A percentile compares a stretch with the other conserved stretches of the same genome.
Evolutionary conservation across 2,113 vertebrate species (phyloP).

Genomic region (Vanacampus margaritifer): DNA sequence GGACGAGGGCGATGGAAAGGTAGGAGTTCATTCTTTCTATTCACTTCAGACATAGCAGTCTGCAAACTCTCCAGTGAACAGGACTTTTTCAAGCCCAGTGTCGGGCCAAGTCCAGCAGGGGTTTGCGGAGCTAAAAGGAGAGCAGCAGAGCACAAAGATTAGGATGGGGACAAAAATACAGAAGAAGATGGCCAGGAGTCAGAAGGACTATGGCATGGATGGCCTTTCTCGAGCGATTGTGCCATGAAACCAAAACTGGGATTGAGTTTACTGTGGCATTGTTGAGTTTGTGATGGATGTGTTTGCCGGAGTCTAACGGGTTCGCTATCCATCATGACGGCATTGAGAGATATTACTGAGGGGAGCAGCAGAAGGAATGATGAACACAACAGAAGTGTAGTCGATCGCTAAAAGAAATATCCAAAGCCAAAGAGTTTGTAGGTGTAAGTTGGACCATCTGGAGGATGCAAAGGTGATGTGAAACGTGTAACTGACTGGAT

Average conservation of each 20-base stretch:
- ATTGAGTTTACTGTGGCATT: slow-evolving; percentile 52
- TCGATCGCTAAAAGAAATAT: slow-evolving; percentile 20
- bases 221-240: slow-evolving; percentile 23
- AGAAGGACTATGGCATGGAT: slow-evolving; percentile 8
- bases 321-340: slow-evolving; percentile 57
- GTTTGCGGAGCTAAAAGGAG: slow-evolving; percentile 20
- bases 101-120: slow-evolving; percentile 83
- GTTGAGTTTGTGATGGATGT: slow-evolving; percentile 62
- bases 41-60: slow-evolving; percentile 91
- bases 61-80: slow-evolving; percentile 96
- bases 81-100: slow-evolving; percentile 94
- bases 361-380: slow-evolving; percentile 35
- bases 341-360: slow-evolving; percentile 47
- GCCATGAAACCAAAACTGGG: slow-evolving; percentile 15
- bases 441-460: slow-evolving; percentile 12
- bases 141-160: neutral
- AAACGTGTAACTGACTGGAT: neutral
- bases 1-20: slow-evolving; percentile 91
- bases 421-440: slow-evolving; percentile 19
- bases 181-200: slow-evolving; percentile 2
- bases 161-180: slow-evolving; percentile 2
- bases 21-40: slow-evolving; percentile 84
- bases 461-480: neutral
- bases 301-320: slow-evolving; percentile 28
- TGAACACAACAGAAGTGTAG: slow-evolving; percentile 26